Base-by-base conservation (phyloP, 35 echinoderm and acorn worm genomes). In the Heliocidaris erythrogramma region DNA sequence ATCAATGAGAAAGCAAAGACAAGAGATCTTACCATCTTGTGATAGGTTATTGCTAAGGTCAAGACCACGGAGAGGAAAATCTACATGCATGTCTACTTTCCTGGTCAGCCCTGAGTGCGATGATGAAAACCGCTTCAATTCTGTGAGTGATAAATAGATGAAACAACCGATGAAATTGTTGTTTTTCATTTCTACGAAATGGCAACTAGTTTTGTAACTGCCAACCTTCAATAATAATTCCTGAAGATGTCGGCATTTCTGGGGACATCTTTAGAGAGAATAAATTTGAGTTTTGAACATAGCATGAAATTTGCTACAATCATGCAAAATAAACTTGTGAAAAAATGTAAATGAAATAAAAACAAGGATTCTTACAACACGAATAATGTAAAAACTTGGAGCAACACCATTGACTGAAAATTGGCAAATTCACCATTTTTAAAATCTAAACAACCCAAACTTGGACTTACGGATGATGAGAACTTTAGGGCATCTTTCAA, bases 381-480 rank as follows among this genome's bases (percentile, higher is more conserved):
- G 4, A 84, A 84, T 18, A 84, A 90, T 1, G 31, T 21, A 90
- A 30, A 31, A 30, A 31, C 13, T 48, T 2, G 1, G 31, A 90
- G 88, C 2, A 31, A 48, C 31, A 90, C 5, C 2, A 31, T 14
- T 21, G 88, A 90, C 13, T 21, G 31, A 90, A 30, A 21, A 31
- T 90, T 31, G 13, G 31, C 2, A 48, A 18, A 21, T 18, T 18
- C 17, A 21, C 56, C 56, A 30, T 42, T 42, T 3, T 1, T 42
- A 42, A 42, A 78, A 8, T 27, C 2, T 7, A n/a, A 24, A 78
- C 65, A 78, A 17, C 21, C 4, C 14, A 94, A 48, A 21, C 30
- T 27, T 71, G 93, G 95, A 96, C 96, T 97, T 98, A 98, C 97
- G 97, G 31, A 98, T 94, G 12, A 98, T 96, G 86, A 98, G 96